A percentile compares a stretch with the other conserved stretches of the same genome.
Evolutionary conservation across 2,888 invertebrate species (phyloP).

Genomic region (Galerucella calmariensis): DNA sequence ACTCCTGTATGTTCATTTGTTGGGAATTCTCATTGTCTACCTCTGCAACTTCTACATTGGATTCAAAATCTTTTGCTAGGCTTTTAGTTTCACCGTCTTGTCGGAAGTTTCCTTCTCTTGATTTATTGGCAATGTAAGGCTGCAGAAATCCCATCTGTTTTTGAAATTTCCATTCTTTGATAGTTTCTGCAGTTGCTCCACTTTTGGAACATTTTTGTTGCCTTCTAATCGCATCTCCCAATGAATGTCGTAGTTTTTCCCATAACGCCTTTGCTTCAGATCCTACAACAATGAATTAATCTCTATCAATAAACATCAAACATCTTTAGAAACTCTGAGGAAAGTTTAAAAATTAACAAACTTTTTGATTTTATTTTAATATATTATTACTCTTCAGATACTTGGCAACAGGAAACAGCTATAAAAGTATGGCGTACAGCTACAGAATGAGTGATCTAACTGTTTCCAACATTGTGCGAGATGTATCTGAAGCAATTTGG

Average conservation of each 20-base stretch:
- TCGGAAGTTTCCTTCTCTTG: constrained; percentile 33
- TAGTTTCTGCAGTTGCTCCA: constrained; percentile 26
- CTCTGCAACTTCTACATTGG: too few relatives aligned
- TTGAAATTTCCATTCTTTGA: constrained; percentile 34
- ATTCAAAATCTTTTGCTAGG: too few relatives aligned
- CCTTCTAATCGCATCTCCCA: constrained; percentile 28
- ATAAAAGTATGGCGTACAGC: constrained; percentile 41
- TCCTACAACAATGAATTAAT: constrained; percentile 31
- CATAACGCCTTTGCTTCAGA: constrained; percentile 35
- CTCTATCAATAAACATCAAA: constrained; percentile 4
- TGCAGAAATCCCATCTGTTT: constrained; percentile 38
- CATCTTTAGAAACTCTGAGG: not conserved
- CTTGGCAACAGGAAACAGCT: constrained; percentile 32
- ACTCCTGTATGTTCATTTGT: too few relatives aligned
- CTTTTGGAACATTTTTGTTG: constrained; percentile 26
- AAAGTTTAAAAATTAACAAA: not conserved
- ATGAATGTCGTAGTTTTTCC: constrained; percentile 33
- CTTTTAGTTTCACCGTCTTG: constrained; percentile 25
- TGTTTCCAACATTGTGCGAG: too few relatives aligned
- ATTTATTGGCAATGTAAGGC: constrained; percentile 34
- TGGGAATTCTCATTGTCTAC: too few relatives aligned
- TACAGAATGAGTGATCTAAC: constrained; percentile 27
- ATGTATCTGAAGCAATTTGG: too few relatives aligned
- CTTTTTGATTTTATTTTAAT: constrained; percentile 8
- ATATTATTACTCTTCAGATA: constrained; percentile 11